Evolutionary conservation across 2,113 vertebrate species (phyloP), one percentile per base, ranked within the genome.

Genomic region (Cepphus grylle): DNA sequence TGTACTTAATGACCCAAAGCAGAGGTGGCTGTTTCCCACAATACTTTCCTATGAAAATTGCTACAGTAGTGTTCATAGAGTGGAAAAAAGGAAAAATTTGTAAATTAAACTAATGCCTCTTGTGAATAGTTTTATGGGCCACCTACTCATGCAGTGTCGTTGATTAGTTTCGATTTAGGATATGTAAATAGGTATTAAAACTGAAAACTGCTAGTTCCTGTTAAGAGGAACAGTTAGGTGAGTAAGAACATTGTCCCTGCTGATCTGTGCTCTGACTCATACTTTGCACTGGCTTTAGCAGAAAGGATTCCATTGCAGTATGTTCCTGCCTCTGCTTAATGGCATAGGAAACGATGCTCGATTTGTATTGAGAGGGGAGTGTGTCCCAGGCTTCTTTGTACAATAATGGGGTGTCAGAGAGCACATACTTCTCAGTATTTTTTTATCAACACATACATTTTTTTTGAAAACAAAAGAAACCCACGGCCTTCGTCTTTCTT

Each of bases 151-250:
- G 66, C 81, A 63, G 81, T 55, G 62, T 94, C 84, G 83, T 91
- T 97, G 87, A 96, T 95, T 95, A 91, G 73, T 94, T 95, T 95
- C 73, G 82, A 85, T 95, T 91, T 96, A 90, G 73, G 61, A 61
- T 92, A 86, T 82, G 81, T 94, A 93, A 95, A 93, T 95, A 94
- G 49, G 25, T 88, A 93, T 91, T 96, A 88, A 91, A 95, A 93
- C 65, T 85, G 84, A 93, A 95, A 93, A 63, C 90, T 78, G 43
- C 87, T 91, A 26, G 43, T 87, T 96, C 34, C 27, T 89, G 94
- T 96, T 40, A 50, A 32, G 29, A 63, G 45, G 77, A 79, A 70
- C 43, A 65, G 40, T 66, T 88, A 86, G 56, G 71, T 91, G 66
- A 47, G 58, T 83, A 93, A 88, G 94, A 96, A 67, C 53, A 53